phyloP scores from a whole-genome alignment of 2,797 vertebrate species.

The Xenentodon cancila region DNA sequence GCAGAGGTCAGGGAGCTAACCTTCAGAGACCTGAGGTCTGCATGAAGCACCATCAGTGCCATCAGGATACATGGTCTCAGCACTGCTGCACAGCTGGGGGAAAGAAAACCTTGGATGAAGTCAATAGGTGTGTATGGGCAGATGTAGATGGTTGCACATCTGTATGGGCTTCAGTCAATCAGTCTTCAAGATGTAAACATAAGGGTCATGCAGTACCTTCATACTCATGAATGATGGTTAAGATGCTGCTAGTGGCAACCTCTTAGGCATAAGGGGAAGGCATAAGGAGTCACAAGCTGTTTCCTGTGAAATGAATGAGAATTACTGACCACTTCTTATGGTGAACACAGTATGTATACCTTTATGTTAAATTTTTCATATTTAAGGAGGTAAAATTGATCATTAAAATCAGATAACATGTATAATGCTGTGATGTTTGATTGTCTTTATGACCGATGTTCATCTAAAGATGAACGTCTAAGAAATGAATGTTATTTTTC shows the following conservation, averaged over 20 bases:
- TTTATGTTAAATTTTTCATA: too few relatives aligned
- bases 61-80: slow-evolving; percentile 74
- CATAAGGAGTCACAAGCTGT: slow-evolving; percentile 16
- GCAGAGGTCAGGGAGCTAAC: slow-evolving; percentile 68
- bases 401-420: too few relatives aligned
- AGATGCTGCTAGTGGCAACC: slow-evolving; percentile 17
- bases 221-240: slow-evolving; percentile 37
- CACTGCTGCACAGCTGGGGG: slow-evolving; percentile 53
- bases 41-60: slow-evolving; percentile 75
- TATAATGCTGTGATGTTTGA: too few relatives aligned
- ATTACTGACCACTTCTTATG: neutral
- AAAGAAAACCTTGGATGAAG: slow-evolving; percentile 33
- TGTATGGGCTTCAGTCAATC: slow-evolving; percentile 42
- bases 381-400: too few relatives aligned
- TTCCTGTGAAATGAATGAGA: slow-evolving; percentile 6
- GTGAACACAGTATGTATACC: too few relatives aligned
- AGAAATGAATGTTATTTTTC: too few relatives aligned
- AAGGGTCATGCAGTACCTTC: slow-evolving; percentile 3
- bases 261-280: slow-evolving; percentile 8
- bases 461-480: too few relatives aligned
- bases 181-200: slow-evolving; percentile 41
- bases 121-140: slow-evolving; percentile 36
- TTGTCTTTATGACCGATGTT: too few relatives aligned
- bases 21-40: slow-evolving; percentile 71
- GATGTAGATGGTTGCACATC: slow-evolving; percentile 53